Percentiles rank a stretch among this genome's conserved stretches.
Conservation (phyloP, 2,797 vertebrate genomes). For the Synanceia verrucosa region DNA sequence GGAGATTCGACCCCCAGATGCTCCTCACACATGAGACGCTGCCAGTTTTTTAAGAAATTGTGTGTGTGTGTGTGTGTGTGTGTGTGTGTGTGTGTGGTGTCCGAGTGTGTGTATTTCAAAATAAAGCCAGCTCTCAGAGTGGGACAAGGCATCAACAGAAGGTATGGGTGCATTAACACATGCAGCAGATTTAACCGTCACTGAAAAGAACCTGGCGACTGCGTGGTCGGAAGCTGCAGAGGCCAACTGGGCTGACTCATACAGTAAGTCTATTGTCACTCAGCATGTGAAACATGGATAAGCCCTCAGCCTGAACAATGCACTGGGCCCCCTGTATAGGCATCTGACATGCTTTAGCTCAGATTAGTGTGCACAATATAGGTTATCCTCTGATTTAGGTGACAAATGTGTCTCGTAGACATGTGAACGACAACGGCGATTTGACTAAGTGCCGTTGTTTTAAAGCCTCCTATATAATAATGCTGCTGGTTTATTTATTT, state of each 20-base stretch:
- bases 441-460: constrained; percentile 59
- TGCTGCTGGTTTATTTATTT: constrained; percentile 32
- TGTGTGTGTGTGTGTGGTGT: no score
- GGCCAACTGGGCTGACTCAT: constrained; percentile 52
- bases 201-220: constrained; percentile 41
- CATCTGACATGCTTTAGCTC: constrained; percentile 71
- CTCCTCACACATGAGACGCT: no score
- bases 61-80: no score
- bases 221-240: constrained; percentile 50
- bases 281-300: constrained; percentile 76
- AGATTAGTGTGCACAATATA: constrained; percentile 78
- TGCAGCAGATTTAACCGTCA: not conserved
- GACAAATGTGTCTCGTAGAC: constrained; percentile 46
- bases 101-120: not conserved
- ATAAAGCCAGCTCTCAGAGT: no score
- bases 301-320: constrained; percentile 70
- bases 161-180: constrained; percentile 15
- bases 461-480: constrained; percentile 14
- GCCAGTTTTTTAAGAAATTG: no score
- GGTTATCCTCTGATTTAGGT: constrained; percentile 78
- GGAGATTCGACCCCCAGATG: no score
- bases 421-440: constrained; percentile 7
- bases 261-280: constrained; percentile 73
- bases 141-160: not conserved
- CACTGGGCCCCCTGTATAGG: constrained; percentile 40